Conservation (phyloP, 2,113 vertebrate genomes). For the Spilogale gracilis region DNA sequence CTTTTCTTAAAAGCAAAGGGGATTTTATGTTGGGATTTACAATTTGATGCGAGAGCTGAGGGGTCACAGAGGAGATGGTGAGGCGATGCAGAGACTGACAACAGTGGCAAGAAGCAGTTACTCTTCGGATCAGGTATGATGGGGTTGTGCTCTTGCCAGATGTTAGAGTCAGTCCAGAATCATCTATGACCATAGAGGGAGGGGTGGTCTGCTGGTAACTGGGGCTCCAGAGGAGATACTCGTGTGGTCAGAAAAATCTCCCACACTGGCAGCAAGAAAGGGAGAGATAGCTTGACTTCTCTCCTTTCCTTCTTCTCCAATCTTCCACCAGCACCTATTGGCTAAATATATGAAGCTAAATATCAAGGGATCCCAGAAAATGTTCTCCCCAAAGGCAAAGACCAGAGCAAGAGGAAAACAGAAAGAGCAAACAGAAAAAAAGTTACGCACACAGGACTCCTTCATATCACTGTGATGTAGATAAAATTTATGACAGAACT, state of each 20-base stretch:
- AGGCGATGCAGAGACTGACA: neutral
- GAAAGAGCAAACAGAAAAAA: neutral
- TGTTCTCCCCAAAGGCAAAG: neutral
- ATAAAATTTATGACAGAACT: neutral
- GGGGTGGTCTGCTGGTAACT: neutral
- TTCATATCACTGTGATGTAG: neutral
- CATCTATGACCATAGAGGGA: neutral
- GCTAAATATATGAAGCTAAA: neutral
- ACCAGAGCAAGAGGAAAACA: neutral
- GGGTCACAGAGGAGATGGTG: neutral
- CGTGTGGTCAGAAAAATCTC: neutral
- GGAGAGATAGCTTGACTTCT: neutral
- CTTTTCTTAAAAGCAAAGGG: neutral
- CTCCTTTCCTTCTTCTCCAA: rapidly evolving
- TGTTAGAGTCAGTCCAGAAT: neutral
- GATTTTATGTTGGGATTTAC: neutral
- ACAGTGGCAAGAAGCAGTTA: neutral
- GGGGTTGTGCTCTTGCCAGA: neutral
- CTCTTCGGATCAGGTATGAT: neutral
- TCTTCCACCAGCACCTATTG: neutral
- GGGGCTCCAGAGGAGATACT: neutral
- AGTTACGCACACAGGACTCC: neutral
- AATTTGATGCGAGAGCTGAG: neutral
- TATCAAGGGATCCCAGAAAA: neutral
- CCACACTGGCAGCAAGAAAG: neutral